Evolutionary conservation across 2,113 vertebrate genomes (phyloP), one percentile per base, ranked within the genome.

Genomic region (Heliornis fulica): DNA sequence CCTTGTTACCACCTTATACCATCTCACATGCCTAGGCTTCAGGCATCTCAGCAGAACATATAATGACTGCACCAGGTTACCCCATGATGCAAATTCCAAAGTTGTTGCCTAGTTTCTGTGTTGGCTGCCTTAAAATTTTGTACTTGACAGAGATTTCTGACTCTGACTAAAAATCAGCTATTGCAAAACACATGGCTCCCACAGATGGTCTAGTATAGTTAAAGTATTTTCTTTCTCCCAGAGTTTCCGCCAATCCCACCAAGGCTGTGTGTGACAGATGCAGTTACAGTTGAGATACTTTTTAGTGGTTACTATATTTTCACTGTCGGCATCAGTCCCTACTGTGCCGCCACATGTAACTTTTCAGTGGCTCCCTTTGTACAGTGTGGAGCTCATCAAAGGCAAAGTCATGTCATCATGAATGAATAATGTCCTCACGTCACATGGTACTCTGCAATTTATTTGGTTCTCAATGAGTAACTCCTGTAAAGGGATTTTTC

Each of bases 231-330:
- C 50, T 60, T 90, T 78, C 41, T 93, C 59, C 53, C 56, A 38
- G 43, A 82, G 65, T 94, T 96, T 88, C 93, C 8, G 41, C 34
- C 53, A 72, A 74, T 46, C 53, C 60, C 71, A 78, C 80, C 46
- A 83, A 93, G 53, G 53, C 72, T 45, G 28, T 68, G 36, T 75
- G 51, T 92, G 87, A 86, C 89, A 94, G 78, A 91, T 89, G 57
- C 65, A 96, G 63, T 63, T 91, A 63, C 56, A 93, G 79, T 40
- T 89, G 71, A 96, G 68, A 57, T 8, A 41, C 32, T 94, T 95
- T 93, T 80, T 48, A 57, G 43, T 41, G 56, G 83, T 94, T 88
- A 66, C 92, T 97, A 8, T 89, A 90, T 96, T 97, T 96, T 94
- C 76, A 87, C 46, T 86, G 56, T 93, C 2, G 2, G 40, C 65